Conservation (phyloP, 2,888 invertebrate species). For the Drosophila siamana region DNA sequence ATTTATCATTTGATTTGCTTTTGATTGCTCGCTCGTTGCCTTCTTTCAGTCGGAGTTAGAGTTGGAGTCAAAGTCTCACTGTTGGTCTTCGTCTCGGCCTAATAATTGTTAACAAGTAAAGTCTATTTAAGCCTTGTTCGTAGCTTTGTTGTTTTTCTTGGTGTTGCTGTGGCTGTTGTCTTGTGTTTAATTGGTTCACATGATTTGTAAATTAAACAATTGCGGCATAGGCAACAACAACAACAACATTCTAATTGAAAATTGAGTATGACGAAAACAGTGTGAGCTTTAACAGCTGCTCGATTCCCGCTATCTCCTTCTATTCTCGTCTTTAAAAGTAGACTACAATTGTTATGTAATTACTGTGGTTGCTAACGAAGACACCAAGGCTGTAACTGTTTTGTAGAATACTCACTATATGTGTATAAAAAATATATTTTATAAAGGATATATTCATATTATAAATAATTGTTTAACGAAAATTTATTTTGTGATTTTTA, state of each 20-base stretch:
- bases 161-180: constrained; percentile 24
- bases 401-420: background rate
- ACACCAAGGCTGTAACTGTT: background rate
- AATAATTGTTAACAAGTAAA: constrained; percentile 84
- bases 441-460: no score
- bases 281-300: constrained; percentile 76
- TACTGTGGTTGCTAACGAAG: constrained; percentile 1
- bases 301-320: background rate
- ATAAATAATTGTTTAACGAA: no score
- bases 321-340: background rate
- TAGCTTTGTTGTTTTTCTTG: constrained; percentile 44
- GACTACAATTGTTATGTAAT: constrained; percentile 25
- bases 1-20: constrained; percentile 83
- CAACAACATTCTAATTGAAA: constrained; percentile 73
- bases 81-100: constrained; percentile 44
- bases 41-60: constrained; percentile 8
- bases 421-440: background rate
- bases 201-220: constrained; percentile 85
- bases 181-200: constrained; percentile 79
- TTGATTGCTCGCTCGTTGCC: constrained; percentile 69
- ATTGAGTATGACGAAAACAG: constrained; percentile 71
- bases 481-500: no score
- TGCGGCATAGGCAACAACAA: constrained; percentile 60
- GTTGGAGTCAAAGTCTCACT: constrained; percentile 1
- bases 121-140: constrained; percentile 82